Base-by-base conservation (phyloP, 2,888 invertebrate species). In the Abscondita cerata region DNA sequence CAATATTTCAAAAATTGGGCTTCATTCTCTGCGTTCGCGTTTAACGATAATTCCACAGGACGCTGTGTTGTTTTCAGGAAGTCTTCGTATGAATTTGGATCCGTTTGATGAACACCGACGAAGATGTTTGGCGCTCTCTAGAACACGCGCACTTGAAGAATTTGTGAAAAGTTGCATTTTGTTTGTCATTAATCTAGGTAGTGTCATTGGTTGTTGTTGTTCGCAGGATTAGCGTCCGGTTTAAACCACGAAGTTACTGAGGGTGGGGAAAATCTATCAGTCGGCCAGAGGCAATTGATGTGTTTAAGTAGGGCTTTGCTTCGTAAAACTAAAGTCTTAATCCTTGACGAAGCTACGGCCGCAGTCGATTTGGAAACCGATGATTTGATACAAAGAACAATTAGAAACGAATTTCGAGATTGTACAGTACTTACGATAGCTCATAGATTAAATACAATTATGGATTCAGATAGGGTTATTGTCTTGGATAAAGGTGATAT, bases 351-450 rank as follows among this genome's bases (percentile, higher is more conserved):
- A 82, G 95, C 95, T 46, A 95, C 95, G 33, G 95, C 95, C 47
- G 93, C 94, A 66, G 92, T 95, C 13, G 95, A 95, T 83, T 83
- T 95, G 67, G 94, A 94, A 84, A 95, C 95, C 0, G 95, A 95
- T 79, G 92, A 93, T 75, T 86, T 95, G 62, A 94, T 95, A 76
- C 85, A 92, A 86, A 92, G 87, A 81, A 96, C 96, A 2, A 96
- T 96, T 76, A 87, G 92, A 16, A 86, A 88, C 18, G 92, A 96
- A 80, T 96, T 96, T 80, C 87, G 85, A 63, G 86, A 92, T 64
- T 93, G 93, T 80, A 96, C 96, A 2, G 91, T 96, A 51, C 85
- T 96, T 25, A 96, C 95, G 0, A 96, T 96, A 77, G 96, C 96
- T 34, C 96, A 96, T 83, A 87, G 96, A 13, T 86, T 96, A 64